Conservation (phyloP, 2,888 invertebrate genomes). For the Protodeltote pygarga region DNA sequence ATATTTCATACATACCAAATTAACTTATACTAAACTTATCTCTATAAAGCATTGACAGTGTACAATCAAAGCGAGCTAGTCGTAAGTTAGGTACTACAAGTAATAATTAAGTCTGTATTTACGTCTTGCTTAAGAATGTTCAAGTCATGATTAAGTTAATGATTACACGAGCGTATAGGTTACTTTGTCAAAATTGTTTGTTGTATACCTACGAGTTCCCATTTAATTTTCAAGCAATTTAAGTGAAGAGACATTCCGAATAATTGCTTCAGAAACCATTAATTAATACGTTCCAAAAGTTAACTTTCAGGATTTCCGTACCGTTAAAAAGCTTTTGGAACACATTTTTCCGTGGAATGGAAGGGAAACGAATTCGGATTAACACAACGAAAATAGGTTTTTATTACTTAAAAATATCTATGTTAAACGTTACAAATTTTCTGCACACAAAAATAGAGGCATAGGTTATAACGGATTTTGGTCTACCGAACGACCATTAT, state of each 20-base stretch:
- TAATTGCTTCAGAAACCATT: constrained; percentile 28
- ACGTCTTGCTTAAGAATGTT: background rate
- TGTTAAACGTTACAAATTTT: constrained; percentile 5
- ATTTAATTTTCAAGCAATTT: constrained; percentile 32
- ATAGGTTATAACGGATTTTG: constrained; percentile 31
- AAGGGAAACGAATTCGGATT: constrained; percentile 1
- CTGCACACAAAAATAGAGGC: constrained; percentile 13
- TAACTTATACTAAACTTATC: background rate
- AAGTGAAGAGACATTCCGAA: constrained; percentile 20
- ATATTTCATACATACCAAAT: background rate
- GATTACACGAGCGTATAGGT: too few relatives aligned
- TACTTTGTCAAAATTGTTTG: too few relatives aligned
- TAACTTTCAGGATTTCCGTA: constrained; percentile 14
- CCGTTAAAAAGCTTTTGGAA: background rate
- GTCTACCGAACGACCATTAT: constrained; percentile 40
- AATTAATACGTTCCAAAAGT: constrained; percentile 28
- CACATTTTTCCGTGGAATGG: background rate
- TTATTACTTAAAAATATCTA: constrained; percentile 15
- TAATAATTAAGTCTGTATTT: background rate
- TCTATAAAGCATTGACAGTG: too few relatives aligned
- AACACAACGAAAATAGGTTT: constrained; percentile 5
- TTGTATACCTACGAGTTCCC: constrained; percentile 4
- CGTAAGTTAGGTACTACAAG: too few relatives aligned
- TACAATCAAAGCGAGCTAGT: too few relatives aligned
- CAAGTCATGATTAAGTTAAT: too few relatives aligned